phyloP scores from a whole-genome alignment of 1,140 invertebrate genomes.

The Sweltsa coloradensis region DNA sequence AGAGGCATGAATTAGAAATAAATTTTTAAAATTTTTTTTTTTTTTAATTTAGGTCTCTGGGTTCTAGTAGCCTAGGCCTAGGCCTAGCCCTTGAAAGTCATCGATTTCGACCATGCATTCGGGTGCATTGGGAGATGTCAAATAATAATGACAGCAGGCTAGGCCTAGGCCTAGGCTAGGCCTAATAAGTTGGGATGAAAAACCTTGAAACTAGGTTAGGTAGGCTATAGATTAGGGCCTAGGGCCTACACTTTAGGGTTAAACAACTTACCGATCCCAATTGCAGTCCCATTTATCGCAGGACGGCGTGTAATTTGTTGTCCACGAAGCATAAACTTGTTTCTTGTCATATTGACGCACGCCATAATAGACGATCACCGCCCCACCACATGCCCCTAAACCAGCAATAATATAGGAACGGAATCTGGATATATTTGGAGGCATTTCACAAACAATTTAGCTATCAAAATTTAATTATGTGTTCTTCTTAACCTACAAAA shows the following conservation, averaged over 20 bases:
- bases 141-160: background rate
- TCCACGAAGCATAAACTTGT: constrained; percentile 1
- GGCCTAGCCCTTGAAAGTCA: too few species aligned
- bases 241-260: too few species aligned
- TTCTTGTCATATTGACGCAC: background rate
- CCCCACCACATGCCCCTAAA: background rate
- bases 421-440: too few species aligned
- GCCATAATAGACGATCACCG: constrained; percentile 1
- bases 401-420: background rate
- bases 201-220: background rate
- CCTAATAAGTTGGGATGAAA: background rate
- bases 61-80: too few species aligned
- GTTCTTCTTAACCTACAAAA: too few species aligned
- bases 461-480: too few species aligned
- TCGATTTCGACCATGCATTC: too few species aligned
- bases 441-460: too few species aligned
- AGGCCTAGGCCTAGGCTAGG: background rate
- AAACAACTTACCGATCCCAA: constrained; percentile 6
- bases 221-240: background rate
- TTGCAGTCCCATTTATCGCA: constrained; percentile 1
- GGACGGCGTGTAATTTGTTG: constrained; percentile 1
- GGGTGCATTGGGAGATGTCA: too few species aligned
- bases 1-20: too few species aligned
- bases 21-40: too few species aligned
- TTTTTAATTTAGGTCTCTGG: too few species aligned